Base-by-base conservation (phyloP, 2,797 vertebrate species). In the Rhinichthys osculus region DNA sequence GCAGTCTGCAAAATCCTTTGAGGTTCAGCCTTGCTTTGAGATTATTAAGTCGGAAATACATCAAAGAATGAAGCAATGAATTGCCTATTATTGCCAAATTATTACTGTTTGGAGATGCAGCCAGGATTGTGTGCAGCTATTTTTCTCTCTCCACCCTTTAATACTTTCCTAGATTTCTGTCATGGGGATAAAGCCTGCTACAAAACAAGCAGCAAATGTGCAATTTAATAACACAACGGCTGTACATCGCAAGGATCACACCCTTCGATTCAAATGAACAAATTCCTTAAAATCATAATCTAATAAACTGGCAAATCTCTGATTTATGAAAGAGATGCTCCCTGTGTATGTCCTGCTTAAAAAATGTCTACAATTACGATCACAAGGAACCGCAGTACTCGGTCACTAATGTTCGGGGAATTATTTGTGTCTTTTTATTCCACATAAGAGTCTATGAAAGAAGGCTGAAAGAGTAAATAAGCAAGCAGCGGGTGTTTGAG, bases 71-170 rank as follows among this genome's bases (percentile, higher is more conserved):
- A 88, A 88, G 83, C 82, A 88, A 85, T 85, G 91, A 89, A 90
- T 74, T 87, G 88, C 86, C 90, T 88, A 91, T 92, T 91, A 94
- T 92, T 89, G 92, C 90, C 94, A 93, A 94, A 94, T 94, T 93
- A 94, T 94, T 92, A 91, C 88, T 91, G 91, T 90, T 73, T 62
- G 91, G 93, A 93, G 93, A 93, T 92, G 92, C 93, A 92, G 91
- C 88, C 90, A 90, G 69, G 77, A 88, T 80, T 86, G 88, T 91
- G 92, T 92, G 91, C 90, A 92, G 93, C 93, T 91, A 90, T 93
- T 86, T 89, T 89, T 91, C 90, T 89, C 82, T 86, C 86, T 89
- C 88, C 87, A 88, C 90, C 86, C 83, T 88, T 93, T 93, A 90
- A 92, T 90, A 91, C 88, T 91, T 93, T 93, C 90, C 92, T 93